Evolutionary conservation across 2,888 invertebrate species (phyloP).

Genomic region (Tholera decimalis): DNA sequence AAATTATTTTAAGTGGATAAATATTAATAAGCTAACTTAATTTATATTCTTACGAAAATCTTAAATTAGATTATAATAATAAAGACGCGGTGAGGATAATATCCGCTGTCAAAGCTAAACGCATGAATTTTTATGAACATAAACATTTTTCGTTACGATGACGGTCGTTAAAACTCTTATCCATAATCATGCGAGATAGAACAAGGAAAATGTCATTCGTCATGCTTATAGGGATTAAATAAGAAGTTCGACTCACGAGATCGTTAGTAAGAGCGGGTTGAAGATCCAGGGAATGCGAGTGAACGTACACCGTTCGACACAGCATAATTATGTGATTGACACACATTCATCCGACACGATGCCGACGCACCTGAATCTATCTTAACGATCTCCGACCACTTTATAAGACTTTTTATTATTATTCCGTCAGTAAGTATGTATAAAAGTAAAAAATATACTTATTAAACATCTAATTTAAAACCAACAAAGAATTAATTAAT

Average conservation of each 20-base stretch:
- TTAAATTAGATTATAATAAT: constrained; percentile 50
- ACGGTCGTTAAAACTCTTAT: constrained; percentile 66
- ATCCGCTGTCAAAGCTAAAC: constrained; percentile 49
- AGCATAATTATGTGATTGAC: constrained; percentile 51
- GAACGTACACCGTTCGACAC: constrained; percentile 44
- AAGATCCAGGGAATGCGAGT: constrained; percentile 38
- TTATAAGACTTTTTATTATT: constrained; percentile 7
- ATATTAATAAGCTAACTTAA: constrained; percentile 23
- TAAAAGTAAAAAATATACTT: constrained; percentile 6
- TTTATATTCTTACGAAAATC: constrained; percentile 33
- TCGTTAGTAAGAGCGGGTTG: constrained; percentile 52
- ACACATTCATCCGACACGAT: constrained; percentile 26
- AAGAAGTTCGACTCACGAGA: constrained; percentile 51
- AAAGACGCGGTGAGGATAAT: constrained; percentile 56
- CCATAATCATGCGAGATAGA: constrained; percentile 62
- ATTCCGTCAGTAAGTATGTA: not conserved
- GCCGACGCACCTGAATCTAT: constrained; percentile 50
- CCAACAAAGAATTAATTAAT: constrained; percentile 11
- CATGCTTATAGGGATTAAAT: constrained; percentile 65
- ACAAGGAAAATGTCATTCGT: constrained; percentile 66
- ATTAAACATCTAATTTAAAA: constrained; percentile 22
- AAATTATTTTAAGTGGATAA: not conserved
- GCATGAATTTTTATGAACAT: constrained; percentile 67
- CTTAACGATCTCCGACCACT: constrained; percentile 22
- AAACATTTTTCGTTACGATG: constrained; percentile 64